Conservation (phyloP, 1,140 invertebrate species). For the Brachionus manjavacas region DNA sequence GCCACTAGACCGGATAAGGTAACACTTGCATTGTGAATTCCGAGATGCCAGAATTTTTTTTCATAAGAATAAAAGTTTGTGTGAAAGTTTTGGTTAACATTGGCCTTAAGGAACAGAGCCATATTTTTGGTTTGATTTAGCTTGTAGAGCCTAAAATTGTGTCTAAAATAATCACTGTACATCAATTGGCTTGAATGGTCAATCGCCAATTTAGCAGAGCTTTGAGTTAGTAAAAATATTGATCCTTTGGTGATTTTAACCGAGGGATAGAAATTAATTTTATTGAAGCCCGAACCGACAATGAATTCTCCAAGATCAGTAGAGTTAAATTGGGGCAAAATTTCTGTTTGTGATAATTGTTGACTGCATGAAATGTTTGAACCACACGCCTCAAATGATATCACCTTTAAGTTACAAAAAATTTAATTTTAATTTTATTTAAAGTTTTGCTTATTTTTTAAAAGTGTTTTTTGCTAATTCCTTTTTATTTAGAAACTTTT, state of each 20-base stretch:
- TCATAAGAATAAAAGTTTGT: background rate
- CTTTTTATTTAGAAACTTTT: too few species aligned
- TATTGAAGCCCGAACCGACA: background rate
- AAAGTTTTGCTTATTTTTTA: too few species aligned
- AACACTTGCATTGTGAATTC: background rate
- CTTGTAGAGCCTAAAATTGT: background rate
- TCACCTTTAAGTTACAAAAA: background rate
- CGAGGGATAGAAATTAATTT: background rate
- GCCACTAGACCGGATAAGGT: too few species aligned
- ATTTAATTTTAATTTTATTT: background rate
- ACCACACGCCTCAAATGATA: background rate
- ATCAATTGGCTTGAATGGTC: background rate
- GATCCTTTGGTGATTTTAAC: background rate
- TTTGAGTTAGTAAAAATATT: background rate
- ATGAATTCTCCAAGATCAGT: background rate
- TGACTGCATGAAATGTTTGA: background rate
- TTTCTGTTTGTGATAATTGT: background rate
- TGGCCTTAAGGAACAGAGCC: background rate
- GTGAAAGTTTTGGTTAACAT: background rate
- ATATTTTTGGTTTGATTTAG: background rate
- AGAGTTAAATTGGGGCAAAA: background rate
- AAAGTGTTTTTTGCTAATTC: too few species aligned
- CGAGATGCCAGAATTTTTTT: background rate
- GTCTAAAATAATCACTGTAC: background rate
- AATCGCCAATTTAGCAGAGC: background rate